phyloP scores from a whole-genome alignment of 2,113 vertebrate genomes.

The Neodon shergylaensis region DNA sequence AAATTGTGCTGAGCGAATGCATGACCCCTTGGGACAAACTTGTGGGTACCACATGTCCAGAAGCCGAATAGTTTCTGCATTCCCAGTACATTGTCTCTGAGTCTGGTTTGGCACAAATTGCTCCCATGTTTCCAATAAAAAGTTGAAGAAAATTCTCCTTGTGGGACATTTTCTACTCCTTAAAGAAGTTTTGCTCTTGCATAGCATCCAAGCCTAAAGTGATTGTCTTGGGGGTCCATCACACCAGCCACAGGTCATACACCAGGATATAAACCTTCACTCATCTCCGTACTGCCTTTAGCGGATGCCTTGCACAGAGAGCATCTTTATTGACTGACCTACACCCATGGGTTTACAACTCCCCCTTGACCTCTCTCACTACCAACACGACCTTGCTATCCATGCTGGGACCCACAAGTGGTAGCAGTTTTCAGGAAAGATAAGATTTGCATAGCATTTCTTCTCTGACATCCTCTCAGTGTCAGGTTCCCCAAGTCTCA shows the following conservation, averaged over 20 bases:
- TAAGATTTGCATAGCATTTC: background rate
- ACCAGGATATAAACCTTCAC: no score
- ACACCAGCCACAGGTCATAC: background rate
- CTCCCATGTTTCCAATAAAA: background rate
- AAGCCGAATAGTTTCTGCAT: background rate
- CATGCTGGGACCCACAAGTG: background rate
- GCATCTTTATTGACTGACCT: background rate
- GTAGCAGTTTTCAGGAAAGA: background rate
- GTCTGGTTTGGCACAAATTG: background rate
- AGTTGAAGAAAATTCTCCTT: background rate
- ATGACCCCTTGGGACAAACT: background rate
- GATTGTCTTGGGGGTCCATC: background rate
- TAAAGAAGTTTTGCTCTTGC: background rate
- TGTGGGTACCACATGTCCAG: background rate
- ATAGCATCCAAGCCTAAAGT: background rate
- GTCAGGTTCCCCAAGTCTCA: background rate
- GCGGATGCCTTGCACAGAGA: background rate
- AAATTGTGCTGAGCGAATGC: background rate
- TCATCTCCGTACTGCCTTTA: background rate
- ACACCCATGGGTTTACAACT: background rate
- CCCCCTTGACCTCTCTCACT: background rate
- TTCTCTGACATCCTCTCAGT: background rate
- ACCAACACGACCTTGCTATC: background rate
- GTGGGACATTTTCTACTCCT: background rate
- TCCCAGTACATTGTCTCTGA: background rate